Base-by-base conservation (phyloP, 2,888 invertebrate genomes). In the Atrina japonica region DNA sequence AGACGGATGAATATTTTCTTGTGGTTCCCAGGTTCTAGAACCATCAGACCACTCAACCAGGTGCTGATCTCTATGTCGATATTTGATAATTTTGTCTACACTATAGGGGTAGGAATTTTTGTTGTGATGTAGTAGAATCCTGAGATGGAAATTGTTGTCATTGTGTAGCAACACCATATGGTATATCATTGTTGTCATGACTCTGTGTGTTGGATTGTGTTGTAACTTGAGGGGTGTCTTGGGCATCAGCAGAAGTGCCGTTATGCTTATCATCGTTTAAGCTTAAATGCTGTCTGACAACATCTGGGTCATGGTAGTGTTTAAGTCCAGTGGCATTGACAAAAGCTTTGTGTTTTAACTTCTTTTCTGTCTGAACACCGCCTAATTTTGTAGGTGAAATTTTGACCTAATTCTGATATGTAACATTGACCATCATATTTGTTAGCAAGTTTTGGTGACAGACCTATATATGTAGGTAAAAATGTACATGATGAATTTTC, bases 381-480 rank as follows among this genome's bases (percentile, higher is more conserved):
- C 18, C 61, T 41, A 2, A 61, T 9, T 21, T 61, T 61, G 23
- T 61, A 61, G 9, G 61, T 61, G 35, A n/a, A 49, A 27, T 61
- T 60, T 2, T 43, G 60, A 25, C 61, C 61, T 11, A 23, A 11
- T 23, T 60, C 45, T 16, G 47, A 16, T 29, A 64, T 64, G 53
- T 52, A 53, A 53, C 53, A 64, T 25, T 52, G 64, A 14, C 64
- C 53, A n/a, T 64, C n/a, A 21, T 53, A 64, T 52, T 64, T 64
- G 1, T 64, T 43, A 6, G 25, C 27, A n/a, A 64, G 53, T 52
- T 64, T 64, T 5, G 64, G 64, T 25, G 64, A 64, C 23, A 29
- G 21, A 25, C 63, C 50, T 29, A 50, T 21, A 11, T 35, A n/a
- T n/a, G n/a, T n/a, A n/a, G n/a, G n/a, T n/a, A n/a, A n/a, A n/a